Evolutionary conservation across 2,797 vertebrate species (phyloP), one percentile per base, ranked within the genome.

Genomic region (Sebastes flavidus): DNA sequence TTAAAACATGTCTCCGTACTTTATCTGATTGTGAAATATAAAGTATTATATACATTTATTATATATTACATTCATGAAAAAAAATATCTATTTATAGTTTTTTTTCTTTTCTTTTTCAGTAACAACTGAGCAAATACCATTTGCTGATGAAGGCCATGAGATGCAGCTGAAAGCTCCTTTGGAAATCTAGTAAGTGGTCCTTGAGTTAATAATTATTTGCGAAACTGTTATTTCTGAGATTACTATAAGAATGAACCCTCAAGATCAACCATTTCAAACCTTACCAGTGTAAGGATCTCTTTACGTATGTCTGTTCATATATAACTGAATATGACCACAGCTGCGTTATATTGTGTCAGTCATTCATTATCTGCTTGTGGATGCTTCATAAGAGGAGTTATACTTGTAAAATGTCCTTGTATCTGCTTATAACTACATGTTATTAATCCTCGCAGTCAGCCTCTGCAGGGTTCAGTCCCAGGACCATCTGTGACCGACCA

Each of bases 271-370:
- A 46, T 46, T 46, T 46, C 0, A 46, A 46, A 1, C 42, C 42
- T 46, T 18, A 52, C 18, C 49, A n/a, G 0, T n/a, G 18, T 10
- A 55, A 55, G 52, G 10, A 12, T 24, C 0, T 55, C 22, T 6
- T 54, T 0, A 54, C 49, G 9, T n/a, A 0, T 55, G n/a, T 12
- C 0, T 6, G 0, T 55, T 55, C 14, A 59, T 59, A 29, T 59
- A 8, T 59, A 20, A n/a, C 3, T 54, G 49, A 22, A 67, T 67
- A n/a, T n/a, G 27, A 67, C 13, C 32, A n/a, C 7, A 67, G 24
- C 14, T 65, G n/a, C 2, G 2, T n/a, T 32, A 9, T 32, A 18
- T 10, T 25, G 55, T 52, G 27, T n/a, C 16, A 29, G 4, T 22
- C 29, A 24, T 22, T 55, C 2, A 27, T 59, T 27, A 58, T 25